These are phyloP conservation scores for Sebastes vulpes DNA, from an alignment of 2,797 vertebrate species.

Conservation along the genomic window DNA sequence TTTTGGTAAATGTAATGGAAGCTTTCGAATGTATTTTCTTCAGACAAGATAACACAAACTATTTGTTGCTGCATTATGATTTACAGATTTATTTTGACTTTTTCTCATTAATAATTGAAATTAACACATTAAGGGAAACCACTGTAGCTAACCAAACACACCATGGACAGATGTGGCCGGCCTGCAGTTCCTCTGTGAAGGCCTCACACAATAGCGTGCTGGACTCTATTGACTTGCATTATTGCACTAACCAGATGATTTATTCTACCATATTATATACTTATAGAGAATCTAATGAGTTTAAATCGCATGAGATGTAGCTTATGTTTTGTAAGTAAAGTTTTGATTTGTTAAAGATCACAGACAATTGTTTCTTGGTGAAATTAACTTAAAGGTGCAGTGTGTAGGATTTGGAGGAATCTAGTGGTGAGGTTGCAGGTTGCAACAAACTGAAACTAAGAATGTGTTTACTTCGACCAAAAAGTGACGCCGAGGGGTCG, in stretches of 20 bases:
- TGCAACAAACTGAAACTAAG: not conserved
- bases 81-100: not conserved
- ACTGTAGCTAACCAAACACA: not conserved
- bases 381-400: not conserved
- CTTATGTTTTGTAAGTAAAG: not conserved
- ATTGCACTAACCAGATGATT: not conserved
- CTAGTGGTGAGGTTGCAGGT: no score
- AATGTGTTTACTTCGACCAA: no score
- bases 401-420: not conserved
- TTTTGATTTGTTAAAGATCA: not conserved
- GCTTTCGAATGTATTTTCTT: conserved; percentile 73
- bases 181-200: not conserved
- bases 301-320: not conserved
- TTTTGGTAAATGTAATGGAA: conserved; percentile 35
- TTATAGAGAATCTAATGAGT: not conserved
- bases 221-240: not conserved
- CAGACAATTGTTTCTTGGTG: not conserved
- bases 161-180: not conserved
- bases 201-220: not conserved
- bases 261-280: not conserved
- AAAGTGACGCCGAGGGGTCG: no score
- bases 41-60: conserved; percentile 12
- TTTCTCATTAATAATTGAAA: not conserved
- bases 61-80: conserved; percentile 5
- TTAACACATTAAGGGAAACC: not conserved